Evolutionary conservation across 2,888 invertebrate genomes (phyloP).

Genomic region (Tinea pellionella): DNA sequence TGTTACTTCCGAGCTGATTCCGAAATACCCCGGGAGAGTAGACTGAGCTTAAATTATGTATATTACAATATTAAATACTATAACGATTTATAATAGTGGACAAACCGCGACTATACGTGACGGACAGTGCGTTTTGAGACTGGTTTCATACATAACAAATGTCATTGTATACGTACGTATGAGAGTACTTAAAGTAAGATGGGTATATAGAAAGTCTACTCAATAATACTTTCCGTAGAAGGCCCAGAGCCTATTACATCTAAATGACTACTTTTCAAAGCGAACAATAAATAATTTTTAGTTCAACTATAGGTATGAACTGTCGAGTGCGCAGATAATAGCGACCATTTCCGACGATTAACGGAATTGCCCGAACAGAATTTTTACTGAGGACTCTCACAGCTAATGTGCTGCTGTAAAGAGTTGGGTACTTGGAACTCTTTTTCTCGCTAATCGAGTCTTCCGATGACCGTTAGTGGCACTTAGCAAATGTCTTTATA

Average conservation of each 20-base stretch:
- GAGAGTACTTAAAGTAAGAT: no score
- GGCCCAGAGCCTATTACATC: background rate
- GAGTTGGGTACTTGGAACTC: slow-evolving; percentile 1
- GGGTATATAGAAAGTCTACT: background rate
- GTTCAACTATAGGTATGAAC: slow-evolving; percentile 26
- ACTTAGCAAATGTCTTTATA: background rate
- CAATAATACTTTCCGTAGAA: background rate
- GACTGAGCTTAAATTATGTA: no score
- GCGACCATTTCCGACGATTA: slow-evolving; percentile 67
- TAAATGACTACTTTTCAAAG: slow-evolving; percentile 19
- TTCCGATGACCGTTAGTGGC: slow-evolving; percentile 6
- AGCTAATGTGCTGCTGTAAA: slow-evolving; percentile 10
- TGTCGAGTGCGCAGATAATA: slow-evolving; percentile 61
- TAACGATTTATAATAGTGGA: no score
- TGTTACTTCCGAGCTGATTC: no score
- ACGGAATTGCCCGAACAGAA: slow-evolving; percentile 36
- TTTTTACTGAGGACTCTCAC: slow-evolving; percentile 13
- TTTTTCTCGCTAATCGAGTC: background rate
- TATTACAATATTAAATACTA: no score
- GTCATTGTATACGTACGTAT: no score
- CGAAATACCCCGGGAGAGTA: no score
- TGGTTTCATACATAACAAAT: no score
- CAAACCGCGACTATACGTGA: no score
- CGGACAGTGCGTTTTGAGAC: no score
- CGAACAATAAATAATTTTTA: slow-evolving; percentile 67